Conservation (phyloP, 2,113 vertebrate species). For the Eretmochelys imbricata region DNA sequence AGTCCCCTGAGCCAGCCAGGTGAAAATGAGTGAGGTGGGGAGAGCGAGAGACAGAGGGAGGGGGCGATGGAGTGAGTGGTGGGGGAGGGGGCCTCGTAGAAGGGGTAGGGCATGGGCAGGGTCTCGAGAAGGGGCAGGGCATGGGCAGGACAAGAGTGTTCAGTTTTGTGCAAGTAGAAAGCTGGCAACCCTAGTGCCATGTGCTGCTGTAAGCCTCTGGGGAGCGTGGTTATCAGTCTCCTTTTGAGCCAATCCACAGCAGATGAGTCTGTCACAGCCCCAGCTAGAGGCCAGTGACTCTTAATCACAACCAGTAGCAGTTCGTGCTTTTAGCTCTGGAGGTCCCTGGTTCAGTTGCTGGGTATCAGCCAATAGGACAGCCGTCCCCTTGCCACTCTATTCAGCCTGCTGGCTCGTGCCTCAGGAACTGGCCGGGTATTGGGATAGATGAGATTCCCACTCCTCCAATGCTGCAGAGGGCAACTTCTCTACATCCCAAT, state of each 20-base stretch:
- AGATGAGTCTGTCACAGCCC: background rate
- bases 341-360: background rate
- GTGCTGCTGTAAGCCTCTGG: background rate
- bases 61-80: too few relatives aligned
- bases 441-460: background rate
- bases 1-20: too few relatives aligned
- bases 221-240: background rate
- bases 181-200: background rate
- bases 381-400: background rate
- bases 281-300: background rate
- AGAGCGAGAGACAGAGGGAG: too few relatives aligned
- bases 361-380: background rate
- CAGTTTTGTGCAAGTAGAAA: too few relatives aligned
- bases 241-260: background rate
- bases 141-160: too few relatives aligned
- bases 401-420: background rate
- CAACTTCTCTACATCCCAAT: background rate
- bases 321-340: background rate
- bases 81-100: too few relatives aligned
- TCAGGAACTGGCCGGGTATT: background rate
- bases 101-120: too few relatives aligned
- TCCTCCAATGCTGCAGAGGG: background rate
- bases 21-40: too few relatives aligned
- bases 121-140: too few relatives aligned
- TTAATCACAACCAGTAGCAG: background rate